Evolutionary conservation across 2,888 invertebrate species (phyloP).

Genomic region (Netelia fuscicornis): DNA sequence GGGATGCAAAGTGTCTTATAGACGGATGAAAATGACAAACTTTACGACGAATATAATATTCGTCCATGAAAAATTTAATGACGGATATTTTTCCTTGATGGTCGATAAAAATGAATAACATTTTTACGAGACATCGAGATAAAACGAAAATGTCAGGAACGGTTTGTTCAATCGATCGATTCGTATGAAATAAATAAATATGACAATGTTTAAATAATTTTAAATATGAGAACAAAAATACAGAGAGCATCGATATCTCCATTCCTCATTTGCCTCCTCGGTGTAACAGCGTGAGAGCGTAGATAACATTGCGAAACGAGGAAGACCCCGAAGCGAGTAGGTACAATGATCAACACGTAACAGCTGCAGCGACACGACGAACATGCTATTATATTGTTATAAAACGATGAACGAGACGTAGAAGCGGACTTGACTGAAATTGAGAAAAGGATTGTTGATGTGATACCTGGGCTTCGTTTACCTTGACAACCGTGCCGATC

Average conservation of each 20-base stretch:
- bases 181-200: neutral
- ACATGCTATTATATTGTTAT: neutral
- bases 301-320: constrained; percentile 21
- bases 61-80: neutral
- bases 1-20: neutral
- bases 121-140: neutral
- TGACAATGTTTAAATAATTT: neutral
- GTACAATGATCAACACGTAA: neutral
- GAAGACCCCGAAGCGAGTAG: constrained; percentile 1
- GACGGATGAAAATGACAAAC: neutral
- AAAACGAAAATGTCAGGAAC: neutral
- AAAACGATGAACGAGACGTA: neutral
- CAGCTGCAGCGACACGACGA: neutral
- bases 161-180: too few relatives aligned
- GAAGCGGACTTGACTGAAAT: constrained; percentile 36
- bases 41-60: neutral
- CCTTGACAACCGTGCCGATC: constrained; percentile 96
- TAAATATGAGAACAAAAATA: neutral
- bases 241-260: neutral
- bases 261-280: neutral
- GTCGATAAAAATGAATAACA: neutral
- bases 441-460: constrained; percentile 65
- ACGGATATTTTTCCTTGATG: neutral
- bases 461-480: constrained; percentile 85
- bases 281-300: neutral